Percentiles rank a stretch among this genome's conserved stretches.
phyloP scores from a whole-genome alignment of 1,140 invertebrate species.

The Trichonephila inaurata region DNA sequence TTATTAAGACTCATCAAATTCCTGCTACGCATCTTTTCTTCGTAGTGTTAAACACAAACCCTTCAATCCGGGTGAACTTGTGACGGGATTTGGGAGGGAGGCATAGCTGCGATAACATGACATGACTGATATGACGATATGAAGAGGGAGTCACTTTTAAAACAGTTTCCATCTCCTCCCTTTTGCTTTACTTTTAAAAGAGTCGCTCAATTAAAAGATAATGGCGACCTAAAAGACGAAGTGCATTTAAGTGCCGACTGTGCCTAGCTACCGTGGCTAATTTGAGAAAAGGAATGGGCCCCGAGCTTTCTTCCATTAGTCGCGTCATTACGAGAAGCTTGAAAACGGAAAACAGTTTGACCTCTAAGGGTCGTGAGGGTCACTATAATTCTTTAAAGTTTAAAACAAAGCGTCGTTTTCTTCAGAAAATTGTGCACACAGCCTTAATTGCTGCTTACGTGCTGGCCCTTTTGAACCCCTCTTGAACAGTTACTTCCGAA shows the following conservation, averaged over 20 bases:
- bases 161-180: slow-evolving; percentile 17
- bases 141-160: slow-evolving; percentile 55
- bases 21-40: not conserved
- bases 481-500: not conserved
- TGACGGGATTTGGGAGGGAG: not conserved
- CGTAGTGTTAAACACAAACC: slow-evolving; percentile 18
- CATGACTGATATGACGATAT: slow-evolving; percentile 38
- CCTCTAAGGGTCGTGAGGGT: slow-evolving; percentile 64
- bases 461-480: not conserved
- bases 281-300: slow-evolving; percentile 69
- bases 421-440: slow-evolving; percentile 36
- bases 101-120: slow-evolving; percentile 28
- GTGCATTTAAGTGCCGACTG: slow-evolving; percentile 66
- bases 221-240: slow-evolving; percentile 74
- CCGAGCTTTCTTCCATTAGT: slow-evolving; percentile 72
- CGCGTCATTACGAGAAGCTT: slow-evolving; percentile 64
- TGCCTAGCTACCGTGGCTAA: slow-evolving; percentile 64
- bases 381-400: slow-evolving; percentile 60
- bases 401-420: slow-evolving; percentile 61
- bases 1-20: slow-evolving; percentile 8
- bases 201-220: slow-evolving; percentile 74
- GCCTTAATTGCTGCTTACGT: slow-evolving; percentile 39
- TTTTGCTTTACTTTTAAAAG: slow-evolving; percentile 67
- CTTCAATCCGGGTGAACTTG: not conserved
- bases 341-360: slow-evolving; percentile 68